Conservation (phyloP, 2,888 invertebrate species). For the Hylaea fasciaria region DNA sequence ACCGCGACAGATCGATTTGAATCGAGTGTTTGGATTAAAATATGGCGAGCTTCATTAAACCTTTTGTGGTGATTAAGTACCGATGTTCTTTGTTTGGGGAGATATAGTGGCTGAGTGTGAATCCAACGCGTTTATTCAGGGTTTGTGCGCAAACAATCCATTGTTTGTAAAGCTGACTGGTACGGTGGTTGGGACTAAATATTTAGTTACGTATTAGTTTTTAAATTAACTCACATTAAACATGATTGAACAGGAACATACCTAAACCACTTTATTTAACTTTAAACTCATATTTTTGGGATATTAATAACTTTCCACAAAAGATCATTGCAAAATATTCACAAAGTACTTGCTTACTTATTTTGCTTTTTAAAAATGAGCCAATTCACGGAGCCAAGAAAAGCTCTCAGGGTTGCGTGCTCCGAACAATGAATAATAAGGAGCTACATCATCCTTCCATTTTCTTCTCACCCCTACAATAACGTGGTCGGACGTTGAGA, state of each 20-base stretch:
- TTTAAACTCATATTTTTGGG: no score
- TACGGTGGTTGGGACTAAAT: no score
- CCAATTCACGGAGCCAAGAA: constrained; percentile 72
- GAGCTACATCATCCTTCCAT: constrained; percentile 78
- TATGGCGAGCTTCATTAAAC: constrained; percentile 72
- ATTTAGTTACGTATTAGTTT: no score
- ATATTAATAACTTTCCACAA: no score
- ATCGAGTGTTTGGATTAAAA: constrained; percentile 80
- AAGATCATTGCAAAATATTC: no score
- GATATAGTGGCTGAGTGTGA: neutral
- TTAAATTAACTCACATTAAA: no score
- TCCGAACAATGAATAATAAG: constrained; percentile 81
- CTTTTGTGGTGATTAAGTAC: constrained; percentile 64
- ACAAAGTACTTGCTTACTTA: neutral
- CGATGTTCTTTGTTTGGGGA: constrained; percentile 34
- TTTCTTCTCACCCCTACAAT: constrained; percentile 77
- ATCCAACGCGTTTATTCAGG: no score
- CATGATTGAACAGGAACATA: no score
- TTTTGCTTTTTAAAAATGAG: constrained; percentile 74
- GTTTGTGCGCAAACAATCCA: no score
- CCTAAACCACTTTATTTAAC: no score
- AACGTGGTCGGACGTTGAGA: constrained; percentile 55
- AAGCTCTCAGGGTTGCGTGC: constrained; percentile 60
- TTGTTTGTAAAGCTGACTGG: no score
- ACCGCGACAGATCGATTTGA: constrained; percentile 76